Evolutionary conservation across 2,888 invertebrate species (phyloP).

Genomic region (Nebria salina): DNA sequence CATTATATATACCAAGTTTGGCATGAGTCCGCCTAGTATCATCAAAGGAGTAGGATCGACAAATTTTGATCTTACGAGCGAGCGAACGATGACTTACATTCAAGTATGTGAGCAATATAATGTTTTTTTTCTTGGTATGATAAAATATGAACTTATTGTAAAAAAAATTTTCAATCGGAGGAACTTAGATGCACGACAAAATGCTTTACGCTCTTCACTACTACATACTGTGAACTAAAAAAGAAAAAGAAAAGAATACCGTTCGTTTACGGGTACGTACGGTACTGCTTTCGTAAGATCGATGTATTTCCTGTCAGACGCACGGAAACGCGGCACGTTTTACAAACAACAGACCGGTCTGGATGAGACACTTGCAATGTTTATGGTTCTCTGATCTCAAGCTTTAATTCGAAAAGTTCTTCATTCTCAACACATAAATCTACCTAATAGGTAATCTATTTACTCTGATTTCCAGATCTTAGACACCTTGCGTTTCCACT

Average conservation of each 20-base stretch:
- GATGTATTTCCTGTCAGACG: slow-evolving; percentile 41
- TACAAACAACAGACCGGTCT: slow-evolving; percentile 42
- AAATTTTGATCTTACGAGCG: slow-evolving; percentile 14
- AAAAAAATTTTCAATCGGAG: too few species aligned
- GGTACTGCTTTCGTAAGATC: slow-evolving; percentile 34
- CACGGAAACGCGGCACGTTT: slow-evolving; percentile 38
- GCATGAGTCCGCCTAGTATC: too few species aligned
- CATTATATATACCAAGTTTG: too few species aligned
- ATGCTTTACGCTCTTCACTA: too few species aligned
- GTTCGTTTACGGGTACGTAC: slow-evolving; percentile 25
- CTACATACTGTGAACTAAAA: too few species aligned
- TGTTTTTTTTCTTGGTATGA: too few species aligned
- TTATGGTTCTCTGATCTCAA: slow-evolving; percentile 42
- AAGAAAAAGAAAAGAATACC: background rate
- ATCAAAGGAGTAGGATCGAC: too few species aligned
- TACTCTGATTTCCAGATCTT: slow-evolving; percentile 42
- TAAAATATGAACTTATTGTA: too few species aligned
- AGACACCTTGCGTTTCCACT: slow-evolving; percentile 31
- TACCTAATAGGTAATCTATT: slow-evolving; percentile 46
- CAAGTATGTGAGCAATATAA: too few species aligned
- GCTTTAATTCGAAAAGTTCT: slow-evolving; percentile 45
- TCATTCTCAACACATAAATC: slow-evolving; percentile 43
- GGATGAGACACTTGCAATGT: slow-evolving; percentile 45
- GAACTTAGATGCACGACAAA: too few species aligned
- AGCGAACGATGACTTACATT: background rate